Evolutionary conservation across 1,140 invertebrate genomes (phyloP).

Genomic region (Plectus sambesii): DNA sequence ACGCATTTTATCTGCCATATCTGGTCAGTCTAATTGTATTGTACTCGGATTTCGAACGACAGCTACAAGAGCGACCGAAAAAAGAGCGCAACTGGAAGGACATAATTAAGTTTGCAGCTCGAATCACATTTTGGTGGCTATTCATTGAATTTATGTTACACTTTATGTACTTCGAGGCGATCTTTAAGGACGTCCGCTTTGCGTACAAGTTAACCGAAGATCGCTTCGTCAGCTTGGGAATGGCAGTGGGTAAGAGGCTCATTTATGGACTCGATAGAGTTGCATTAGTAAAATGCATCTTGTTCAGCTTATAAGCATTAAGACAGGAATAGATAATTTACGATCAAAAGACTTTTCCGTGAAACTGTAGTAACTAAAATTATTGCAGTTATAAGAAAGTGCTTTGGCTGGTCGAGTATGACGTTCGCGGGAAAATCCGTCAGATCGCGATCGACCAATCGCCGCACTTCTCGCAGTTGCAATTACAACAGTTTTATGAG

Average conservation of each 20-base stretch:
- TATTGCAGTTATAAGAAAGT: no score
- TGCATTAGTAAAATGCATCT: no score
- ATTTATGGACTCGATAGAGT: no score
- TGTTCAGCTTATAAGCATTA: no score
- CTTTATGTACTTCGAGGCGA: slow-evolving; percentile 44
- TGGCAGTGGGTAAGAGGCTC: slow-evolving; percentile 43
- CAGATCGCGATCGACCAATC: not conserved
- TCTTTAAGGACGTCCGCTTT: slow-evolving; percentile 31
- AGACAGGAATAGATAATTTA: no score
- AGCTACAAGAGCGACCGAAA: slow-evolving; percentile 25
- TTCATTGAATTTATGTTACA: slow-evolving; percentile 33
- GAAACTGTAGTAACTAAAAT: no score
- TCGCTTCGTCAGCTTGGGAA: slow-evolving; percentile 40
- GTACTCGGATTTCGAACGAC: slow-evolving; percentile 41
- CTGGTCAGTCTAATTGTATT: slow-evolving; percentile 40
- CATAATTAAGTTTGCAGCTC: slow-evolving; percentile 17
- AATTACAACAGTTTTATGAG: no score
- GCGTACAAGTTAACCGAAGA: slow-evolving; percentile 34
- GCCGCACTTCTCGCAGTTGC: not conserved
- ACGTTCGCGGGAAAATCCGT: no score
- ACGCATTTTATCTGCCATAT: slow-evolving; percentile 42
- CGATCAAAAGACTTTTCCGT: no score
- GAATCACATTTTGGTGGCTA: slow-evolving; percentile 41
- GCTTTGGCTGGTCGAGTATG: no score
- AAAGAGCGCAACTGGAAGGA: slow-evolving; percentile 23